Evolutionary conservation across 2,113 vertebrate species (phyloP).

Genomic region (Alosa alosa): DNA sequence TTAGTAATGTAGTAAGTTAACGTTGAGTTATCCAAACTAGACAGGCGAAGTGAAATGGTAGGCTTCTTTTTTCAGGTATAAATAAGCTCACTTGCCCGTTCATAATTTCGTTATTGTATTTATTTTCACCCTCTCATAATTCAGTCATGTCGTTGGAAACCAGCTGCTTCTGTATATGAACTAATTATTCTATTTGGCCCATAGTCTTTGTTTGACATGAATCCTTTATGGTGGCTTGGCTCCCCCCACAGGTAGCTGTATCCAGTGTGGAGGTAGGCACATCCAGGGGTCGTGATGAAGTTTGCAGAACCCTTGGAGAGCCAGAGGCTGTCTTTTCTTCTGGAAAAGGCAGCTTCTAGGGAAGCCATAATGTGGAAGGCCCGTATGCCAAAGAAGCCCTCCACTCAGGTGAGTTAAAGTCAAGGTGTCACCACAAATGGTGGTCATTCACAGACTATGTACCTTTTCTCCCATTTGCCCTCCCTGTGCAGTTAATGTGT

Average conservation of each 20-base stretch:
- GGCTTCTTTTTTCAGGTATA: too few relatives aligned
- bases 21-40: too few relatives aligned
- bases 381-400: slow-evolving; percentile 86
- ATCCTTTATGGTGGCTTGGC: neutral
- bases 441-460: neutral
- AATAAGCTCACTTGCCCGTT: neutral
- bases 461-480: neutral
- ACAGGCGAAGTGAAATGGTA: too few relatives aligned
- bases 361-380: slow-evolving; percentile 94
- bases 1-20: too few relatives aligned
- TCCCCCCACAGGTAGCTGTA: slow-evolving; percentile 86
- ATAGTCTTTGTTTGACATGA: neutral
- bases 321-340: slow-evolving; percentile 92
- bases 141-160: neutral
- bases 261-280: slow-evolving; percentile 90
- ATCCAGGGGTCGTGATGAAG: slow-evolving; percentile 92
- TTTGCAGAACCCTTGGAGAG: slow-evolving; percentile 88
- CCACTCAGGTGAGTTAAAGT: slow-evolving; percentile 79
- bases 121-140: neutral
- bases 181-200: neutral
- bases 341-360: slow-evolving; percentile 93
- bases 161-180: neutral
- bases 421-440: neutral
- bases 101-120: neutral
- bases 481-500: neutral